These are phyloP conservation scores for Onychorhynchus coronatus DNA, from an alignment of 2,113 vertebrate species.

Conservation along the genomic window DNA sequence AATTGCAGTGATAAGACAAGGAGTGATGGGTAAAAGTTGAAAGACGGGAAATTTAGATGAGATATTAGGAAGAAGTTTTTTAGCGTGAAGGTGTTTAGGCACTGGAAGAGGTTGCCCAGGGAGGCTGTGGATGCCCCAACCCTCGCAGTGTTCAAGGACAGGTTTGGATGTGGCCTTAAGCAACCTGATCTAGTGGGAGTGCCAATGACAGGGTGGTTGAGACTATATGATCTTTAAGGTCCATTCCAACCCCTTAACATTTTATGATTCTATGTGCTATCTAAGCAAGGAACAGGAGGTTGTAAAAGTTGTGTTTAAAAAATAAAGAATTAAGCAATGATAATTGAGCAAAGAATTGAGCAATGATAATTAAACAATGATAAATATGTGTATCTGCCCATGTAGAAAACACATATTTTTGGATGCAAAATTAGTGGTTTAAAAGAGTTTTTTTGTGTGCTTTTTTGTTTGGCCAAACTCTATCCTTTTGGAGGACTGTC, in stretches of 20 bases:
- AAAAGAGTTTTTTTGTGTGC: neutral
- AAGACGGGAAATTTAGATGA: neutral
- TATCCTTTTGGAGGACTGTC: neutral
- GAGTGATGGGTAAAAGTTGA: neutral
- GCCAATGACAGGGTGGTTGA: neutral
- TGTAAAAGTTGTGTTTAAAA: neutral
- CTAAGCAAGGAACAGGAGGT: neutral
- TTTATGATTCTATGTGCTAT: neutral
- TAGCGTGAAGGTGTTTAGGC: neutral
- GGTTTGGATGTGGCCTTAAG: neutral
- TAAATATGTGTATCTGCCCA: neutral
- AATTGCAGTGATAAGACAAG: neutral
- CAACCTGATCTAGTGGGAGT: neutral
- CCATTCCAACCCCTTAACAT: neutral
- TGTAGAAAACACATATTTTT: neutral
- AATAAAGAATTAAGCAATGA: neutral
- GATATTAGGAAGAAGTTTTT: neutral
- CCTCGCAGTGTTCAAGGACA: neutral
- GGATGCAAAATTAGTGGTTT: neutral
- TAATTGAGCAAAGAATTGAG: neutral
- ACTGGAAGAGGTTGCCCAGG: too few relatives aligned
- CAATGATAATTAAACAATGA: too few relatives aligned
- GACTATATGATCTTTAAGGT: neutral
- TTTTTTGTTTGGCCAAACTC: neutral
- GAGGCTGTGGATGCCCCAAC: too few relatives aligned